Conservation (phyloP, 2,888 invertebrate genomes). For the Acrocera orbiculus region DNA sequence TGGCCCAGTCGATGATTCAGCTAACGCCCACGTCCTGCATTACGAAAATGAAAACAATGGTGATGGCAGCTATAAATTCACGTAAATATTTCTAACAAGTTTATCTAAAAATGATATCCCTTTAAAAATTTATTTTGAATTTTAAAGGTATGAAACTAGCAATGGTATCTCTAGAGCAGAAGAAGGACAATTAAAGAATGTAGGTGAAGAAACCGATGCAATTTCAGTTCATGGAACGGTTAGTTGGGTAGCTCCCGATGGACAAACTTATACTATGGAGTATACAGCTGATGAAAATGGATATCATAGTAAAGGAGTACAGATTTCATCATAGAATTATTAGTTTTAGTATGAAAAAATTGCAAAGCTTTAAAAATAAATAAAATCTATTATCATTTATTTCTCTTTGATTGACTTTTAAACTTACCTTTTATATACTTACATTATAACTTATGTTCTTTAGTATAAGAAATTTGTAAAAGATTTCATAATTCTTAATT, state of each 20-base stretch:
- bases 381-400: no score
- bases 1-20: no score
- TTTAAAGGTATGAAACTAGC: slow-evolving; percentile 48
- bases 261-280: slow-evolving; percentile 36
- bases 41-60: slow-evolving; percentile 38
- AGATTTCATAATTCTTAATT: no score
- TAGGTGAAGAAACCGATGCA: slow-evolving; percentile 42
- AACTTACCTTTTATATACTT: no score
- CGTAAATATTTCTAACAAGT: slow-evolving; percentile 35
- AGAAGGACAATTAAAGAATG: slow-evolving; percentile 39
- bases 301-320: slow-evolving; percentile 30
- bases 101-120: no score
- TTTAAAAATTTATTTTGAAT: no score
- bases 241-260: slow-evolving; percentile 41
- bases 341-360: no score
- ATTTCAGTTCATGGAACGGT: slow-evolving; percentile 42
- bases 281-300: slow-evolving; percentile 29
- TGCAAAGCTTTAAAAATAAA: no score
- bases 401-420: no score
- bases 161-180: slow-evolving; percentile 43
- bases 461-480: no score
- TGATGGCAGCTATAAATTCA: slow-evolving; percentile 38
- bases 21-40: slow-evolving; percentile 18
- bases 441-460: no score
- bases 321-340: no score